These are phyloP conservation scores for Hipparchia semele DNA, from an alignment of 2,888 invertebrate genomes.

Conservation along the genomic window DNA sequence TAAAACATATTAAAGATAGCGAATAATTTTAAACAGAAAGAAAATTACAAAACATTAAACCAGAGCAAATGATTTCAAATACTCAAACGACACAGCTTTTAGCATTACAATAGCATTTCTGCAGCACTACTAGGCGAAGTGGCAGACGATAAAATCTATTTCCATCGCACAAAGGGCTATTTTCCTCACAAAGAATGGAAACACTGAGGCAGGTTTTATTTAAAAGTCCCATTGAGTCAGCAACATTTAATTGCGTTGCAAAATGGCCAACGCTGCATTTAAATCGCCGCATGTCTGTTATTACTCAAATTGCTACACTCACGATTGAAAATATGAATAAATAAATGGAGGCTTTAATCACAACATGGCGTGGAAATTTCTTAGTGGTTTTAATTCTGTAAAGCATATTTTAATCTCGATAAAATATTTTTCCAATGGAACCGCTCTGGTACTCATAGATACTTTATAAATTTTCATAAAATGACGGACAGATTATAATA, in stretches of 20 bases:
- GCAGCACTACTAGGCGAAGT: constrained; percentile 24
- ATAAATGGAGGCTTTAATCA: constrained; percentile 14
- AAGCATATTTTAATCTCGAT: constrained; percentile 8
- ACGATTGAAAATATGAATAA: constrained; percentile 32
- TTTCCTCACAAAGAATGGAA: constrained; percentile 44
- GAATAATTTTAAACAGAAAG: not conserved
- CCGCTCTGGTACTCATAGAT: not conserved
- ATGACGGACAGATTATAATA: too few relatives aligned
- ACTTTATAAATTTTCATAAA: too few relatives aligned
- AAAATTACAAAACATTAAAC: constrained; percentile 13
- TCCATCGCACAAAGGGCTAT: constrained; percentile 40
- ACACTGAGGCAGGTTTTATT: constrained; percentile 52
- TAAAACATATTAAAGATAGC: not conserved
- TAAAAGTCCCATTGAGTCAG: constrained; percentile 58
- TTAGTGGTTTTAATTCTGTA: constrained; percentile 1
- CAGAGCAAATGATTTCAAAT: constrained; percentile 23
- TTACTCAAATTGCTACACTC: constrained; percentile 31
- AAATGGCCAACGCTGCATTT: constrained; percentile 56
- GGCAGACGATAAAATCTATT: constrained; percentile 40
- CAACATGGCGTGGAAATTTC: constrained; percentile 14
- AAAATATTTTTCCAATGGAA: constrained; percentile 3
- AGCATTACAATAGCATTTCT: constrained; percentile 27
- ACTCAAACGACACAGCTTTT: constrained; percentile 23
- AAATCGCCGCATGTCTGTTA: constrained; percentile 53
- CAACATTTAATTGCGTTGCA: constrained; percentile 64